phyloP scores from a whole-genome alignment of 2,797 vertebrate species.

The Fringilla coelebs region DNA sequence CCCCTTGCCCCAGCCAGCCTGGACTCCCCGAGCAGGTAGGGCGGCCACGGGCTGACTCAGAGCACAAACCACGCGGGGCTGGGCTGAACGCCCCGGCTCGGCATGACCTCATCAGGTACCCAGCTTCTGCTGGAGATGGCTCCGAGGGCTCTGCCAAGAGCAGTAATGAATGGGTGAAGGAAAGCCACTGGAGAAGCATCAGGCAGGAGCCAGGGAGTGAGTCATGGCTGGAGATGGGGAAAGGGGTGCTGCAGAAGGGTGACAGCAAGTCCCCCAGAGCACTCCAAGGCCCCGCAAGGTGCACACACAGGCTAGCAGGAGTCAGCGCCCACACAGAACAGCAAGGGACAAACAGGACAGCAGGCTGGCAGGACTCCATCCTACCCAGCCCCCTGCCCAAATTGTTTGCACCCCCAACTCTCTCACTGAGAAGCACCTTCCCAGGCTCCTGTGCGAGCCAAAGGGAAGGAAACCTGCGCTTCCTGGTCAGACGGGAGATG shows the following conservation, averaged over 20 bases:
- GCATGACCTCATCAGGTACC: conserved; percentile 43
- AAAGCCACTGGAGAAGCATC: background rate
- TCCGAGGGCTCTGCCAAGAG: conserved; percentile 22
- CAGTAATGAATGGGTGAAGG: background rate
- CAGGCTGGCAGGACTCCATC: background rate
- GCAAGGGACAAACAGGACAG: background rate
- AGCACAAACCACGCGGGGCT: background rate
- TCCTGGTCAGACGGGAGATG: conserved; percentile 79
- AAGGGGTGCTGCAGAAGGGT: background rate
- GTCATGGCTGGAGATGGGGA: background rate
- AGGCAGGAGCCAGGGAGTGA: background rate
- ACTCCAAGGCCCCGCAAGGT: background rate
- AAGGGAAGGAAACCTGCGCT: conserved; percentile 73
- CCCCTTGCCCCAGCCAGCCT: rapidly evolving
- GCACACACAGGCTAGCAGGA: background rate
- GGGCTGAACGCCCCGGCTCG: background rate
- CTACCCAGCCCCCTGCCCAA: background rate
- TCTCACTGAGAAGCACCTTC: background rate
- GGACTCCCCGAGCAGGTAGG: background rate
- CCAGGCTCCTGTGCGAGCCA: background rate
- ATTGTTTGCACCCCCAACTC: background rate
- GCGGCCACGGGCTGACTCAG: conserved; percentile 4
- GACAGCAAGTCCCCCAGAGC: background rate
- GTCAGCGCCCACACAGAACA: background rate
- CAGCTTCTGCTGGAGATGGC: background rate